Percentiles rank a stretch among this genome's conserved stretches.
phyloP scores from a whole-genome alignment of 1,140 invertebrate species.

The Drosophila equinoxialis region DNA sequence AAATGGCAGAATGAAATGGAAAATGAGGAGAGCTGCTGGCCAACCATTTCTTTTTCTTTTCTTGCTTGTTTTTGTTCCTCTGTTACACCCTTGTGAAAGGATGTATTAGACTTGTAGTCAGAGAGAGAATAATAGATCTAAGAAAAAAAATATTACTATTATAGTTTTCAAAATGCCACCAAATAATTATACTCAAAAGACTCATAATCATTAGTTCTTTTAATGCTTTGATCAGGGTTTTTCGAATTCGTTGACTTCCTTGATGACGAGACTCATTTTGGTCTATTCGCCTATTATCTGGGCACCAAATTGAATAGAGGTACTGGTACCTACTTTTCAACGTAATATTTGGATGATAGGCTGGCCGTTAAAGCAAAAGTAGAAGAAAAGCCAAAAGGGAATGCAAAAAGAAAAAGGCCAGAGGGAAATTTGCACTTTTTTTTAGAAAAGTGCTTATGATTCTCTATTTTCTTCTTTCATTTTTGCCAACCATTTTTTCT shows the following conservation, averaged over 20 bases:
- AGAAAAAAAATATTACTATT: too few relatives aligned
- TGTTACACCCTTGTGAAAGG: neutral
- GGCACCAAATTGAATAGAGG: neutral
- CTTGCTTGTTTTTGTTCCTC: neutral
- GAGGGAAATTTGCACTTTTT: constrained; percentile 33
- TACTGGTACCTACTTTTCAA: neutral
- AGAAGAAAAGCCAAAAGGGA: constrained; percentile 4
- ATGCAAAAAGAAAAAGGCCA: constrained; percentile 5
- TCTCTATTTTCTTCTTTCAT: neutral
- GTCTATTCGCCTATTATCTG: too few relatives aligned
- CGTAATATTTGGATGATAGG: constrained; percentile 3
- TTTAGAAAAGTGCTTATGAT: constrained; percentile 15
- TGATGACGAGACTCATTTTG: too few relatives aligned
- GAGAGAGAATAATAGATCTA: too few relatives aligned
- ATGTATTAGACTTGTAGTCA: too few relatives aligned
- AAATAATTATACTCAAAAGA: too few relatives aligned
- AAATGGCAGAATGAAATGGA: constrained; percentile 31
- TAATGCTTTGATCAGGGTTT: too few relatives aligned
- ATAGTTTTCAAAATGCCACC: too few relatives aligned
- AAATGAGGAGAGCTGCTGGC: constrained; percentile 8
- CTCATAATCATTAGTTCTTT: too few relatives aligned
- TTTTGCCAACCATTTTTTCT: constrained; percentile 4
- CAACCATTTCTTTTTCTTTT: neutral
- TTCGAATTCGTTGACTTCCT: too few relatives aligned
- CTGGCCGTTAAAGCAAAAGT: neutral